Percentiles rank a stretch among this genome's conserved stretches.
Conservation (phyloP, 30 jellyfish, hydroid and myxozoan genomes). For the Sanderia malayensis region DNA sequence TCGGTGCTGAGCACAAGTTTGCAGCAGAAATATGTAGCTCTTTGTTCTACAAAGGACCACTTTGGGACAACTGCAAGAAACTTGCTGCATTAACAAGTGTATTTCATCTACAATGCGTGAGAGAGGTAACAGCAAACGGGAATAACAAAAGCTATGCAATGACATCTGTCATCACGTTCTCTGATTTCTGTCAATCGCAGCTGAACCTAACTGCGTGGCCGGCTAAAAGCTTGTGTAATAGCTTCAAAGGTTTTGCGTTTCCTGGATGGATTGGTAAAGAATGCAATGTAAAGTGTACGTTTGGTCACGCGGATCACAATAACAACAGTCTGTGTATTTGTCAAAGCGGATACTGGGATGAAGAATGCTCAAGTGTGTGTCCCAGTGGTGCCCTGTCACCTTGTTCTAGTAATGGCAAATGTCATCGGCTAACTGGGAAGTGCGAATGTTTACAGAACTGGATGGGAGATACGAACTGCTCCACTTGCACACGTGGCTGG, state of each 20-base stretch:
- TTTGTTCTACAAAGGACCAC: conserved; percentile 19
- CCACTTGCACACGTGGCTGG: conserved; percentile 35
- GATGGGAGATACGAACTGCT: conserved; percentile 48
- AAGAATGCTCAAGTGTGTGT: conserved; percentile 40
- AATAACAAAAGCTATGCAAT: conserved; percentile 39
- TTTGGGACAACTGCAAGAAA: conserved; percentile 12
- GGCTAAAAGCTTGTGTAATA: conserved; percentile 32
- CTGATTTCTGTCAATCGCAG: conserved; percentile 42
- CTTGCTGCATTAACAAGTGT: conserved; percentile 18
- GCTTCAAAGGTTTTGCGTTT: conserved; percentile 18
- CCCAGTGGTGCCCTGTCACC: conserved; percentile 58
- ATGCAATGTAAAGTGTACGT: conserved; percentile 49
- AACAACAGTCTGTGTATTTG: conserved; percentile 36
- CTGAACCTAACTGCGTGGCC: conserved; percentile 49
- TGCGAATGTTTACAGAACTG: conserved; percentile 51
- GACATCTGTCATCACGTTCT: conserved; percentile 37
- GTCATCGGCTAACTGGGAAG: conserved; percentile 22
- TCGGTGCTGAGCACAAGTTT: background rate
- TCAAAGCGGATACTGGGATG: conserved; percentile 52
- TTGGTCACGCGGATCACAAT: conserved; percentile 37
- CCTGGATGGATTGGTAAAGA: conserved; percentile 55
- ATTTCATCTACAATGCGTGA: conserved; percentile 26
- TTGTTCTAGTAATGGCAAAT: conserved; percentile 38
- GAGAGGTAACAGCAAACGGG: conserved; percentile 33
- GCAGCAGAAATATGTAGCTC: conserved; percentile 3